A percentile compares a stretch with the other conserved stretches of the same genome.
Conservation (phyloP, 2,888 invertebrate species). For the Brenthis daphne region DNA sequence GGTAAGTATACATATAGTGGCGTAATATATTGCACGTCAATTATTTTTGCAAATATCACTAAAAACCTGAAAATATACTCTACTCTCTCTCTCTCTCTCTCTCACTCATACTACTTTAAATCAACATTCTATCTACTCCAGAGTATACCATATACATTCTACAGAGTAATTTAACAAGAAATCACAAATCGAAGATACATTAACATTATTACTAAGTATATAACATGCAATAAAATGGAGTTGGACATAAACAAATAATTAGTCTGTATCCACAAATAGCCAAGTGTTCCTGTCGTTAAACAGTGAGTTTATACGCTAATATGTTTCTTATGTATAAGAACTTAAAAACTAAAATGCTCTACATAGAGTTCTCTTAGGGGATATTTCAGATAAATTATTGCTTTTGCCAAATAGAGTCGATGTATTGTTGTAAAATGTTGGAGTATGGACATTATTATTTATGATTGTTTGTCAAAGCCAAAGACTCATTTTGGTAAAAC, state of each 20-base stretch:
- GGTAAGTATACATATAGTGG: too few species aligned
- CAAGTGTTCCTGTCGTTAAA: constrained; percentile 46
- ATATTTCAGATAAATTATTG: constrained; percentile 43
- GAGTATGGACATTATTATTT: neutral
- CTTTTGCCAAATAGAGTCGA: constrained; percentile 30
- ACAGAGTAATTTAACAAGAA: too few species aligned
- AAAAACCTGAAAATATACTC: too few species aligned
- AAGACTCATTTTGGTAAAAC: constrained; percentile 2
- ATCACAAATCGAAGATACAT: too few species aligned
- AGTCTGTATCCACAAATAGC: constrained; percentile 43
- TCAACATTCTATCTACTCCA: too few species aligned
- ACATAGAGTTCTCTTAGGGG: constrained; percentile 16
- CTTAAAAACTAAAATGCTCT: constrained; percentile 15
- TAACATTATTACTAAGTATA: neutral
- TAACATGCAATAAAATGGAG: constrained; percentile 14
- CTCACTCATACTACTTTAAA: too few species aligned
- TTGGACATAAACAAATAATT: constrained; percentile 44
- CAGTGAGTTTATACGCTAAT: constrained; percentile 4
- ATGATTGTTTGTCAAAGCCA: constrained; percentile 1
- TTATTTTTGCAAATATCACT: too few species aligned
- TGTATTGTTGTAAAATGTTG: constrained; percentile 13
- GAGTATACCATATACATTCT: too few species aligned
- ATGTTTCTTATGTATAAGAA: constrained; percentile 19
- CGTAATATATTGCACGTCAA: too few species aligned
- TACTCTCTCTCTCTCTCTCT: too few species aligned